These are phyloP conservation scores for Epinephelus cyanopodus DNA, from an alignment of 2,113 vertebrate genomes.

Conservation along the genomic window DNA sequence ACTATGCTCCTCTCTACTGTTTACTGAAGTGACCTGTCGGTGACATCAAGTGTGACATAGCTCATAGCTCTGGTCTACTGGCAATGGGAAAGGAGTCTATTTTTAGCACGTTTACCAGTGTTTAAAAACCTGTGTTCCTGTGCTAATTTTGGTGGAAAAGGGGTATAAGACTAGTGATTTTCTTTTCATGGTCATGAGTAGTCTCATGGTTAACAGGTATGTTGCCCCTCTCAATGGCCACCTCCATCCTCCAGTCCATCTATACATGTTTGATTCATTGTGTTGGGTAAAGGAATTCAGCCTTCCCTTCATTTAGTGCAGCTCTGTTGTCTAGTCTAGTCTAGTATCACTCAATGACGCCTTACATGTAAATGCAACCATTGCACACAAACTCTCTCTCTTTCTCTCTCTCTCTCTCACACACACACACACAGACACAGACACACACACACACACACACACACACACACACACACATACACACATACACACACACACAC, in stretches of 20 bases:
- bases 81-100: no score
- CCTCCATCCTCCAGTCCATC: neutral
- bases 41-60: no score
- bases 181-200: no score
- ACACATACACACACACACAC: slow-evolving; percentile 7
- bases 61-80: no score
- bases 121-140: no score
- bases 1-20: no score
- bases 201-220: no score
- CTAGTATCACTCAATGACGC: neutral
- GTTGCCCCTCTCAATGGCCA: neutral
- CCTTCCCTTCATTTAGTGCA: neutral
- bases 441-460: slow-evolving; percentile 4
- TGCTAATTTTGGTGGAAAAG: no score
- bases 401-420: neutral
- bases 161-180: no score
- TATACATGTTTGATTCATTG: neutral
- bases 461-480: slow-evolving; percentile 9
- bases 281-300: neutral
- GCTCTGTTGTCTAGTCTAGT: neutral
- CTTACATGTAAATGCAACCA: slow-evolving; percentile 19
- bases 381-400: neutral
- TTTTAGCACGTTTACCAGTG: no score
- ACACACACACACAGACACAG: neutral
- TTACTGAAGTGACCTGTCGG: no score